phyloP scores from a whole-genome alignment of 2,888 invertebrate species.

The Rhamphomyia laevipes region DNA sequence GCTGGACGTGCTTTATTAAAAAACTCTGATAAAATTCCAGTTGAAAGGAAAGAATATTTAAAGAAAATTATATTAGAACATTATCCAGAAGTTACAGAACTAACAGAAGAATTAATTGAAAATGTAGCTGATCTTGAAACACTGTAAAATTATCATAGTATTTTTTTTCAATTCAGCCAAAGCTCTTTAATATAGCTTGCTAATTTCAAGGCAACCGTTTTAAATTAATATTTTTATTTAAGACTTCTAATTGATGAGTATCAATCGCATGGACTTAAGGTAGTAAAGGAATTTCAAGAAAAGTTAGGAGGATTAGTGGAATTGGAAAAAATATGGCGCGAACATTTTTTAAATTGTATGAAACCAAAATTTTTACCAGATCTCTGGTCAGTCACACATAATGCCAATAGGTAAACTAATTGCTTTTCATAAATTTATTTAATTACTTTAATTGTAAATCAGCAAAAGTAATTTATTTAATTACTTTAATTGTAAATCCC shows the following conservation, averaged over 20 bases:
- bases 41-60: conserved; percentile 38
- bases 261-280: conserved; percentile 44
- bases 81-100: conserved; percentile 36
- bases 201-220: background rate
- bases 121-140: conserved; percentile 41
- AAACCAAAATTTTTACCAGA: conserved; percentile 56
- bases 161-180: background rate
- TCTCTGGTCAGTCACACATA: conserved; percentile 65
- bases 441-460: background rate
- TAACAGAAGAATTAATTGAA: conserved; percentile 42
- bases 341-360: conserved; percentile 64
- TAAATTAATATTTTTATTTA: no score
- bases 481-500: background rate
- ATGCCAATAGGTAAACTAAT: conserved; percentile 45
- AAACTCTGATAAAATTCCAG: conserved; percentile 42
- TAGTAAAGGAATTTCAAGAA: conserved; percentile 46
- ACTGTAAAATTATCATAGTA: conserved; percentile 36
- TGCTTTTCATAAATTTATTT: background rate
- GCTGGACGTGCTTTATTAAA: conserved; percentile 47
- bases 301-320: conserved; percentile 46
- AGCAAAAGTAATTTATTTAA: conserved; percentile 3
- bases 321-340: conserved; percentile 62
- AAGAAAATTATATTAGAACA: conserved; percentile 40
- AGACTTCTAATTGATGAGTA: conserved; percentile 33
- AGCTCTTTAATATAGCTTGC: no score